These are phyloP conservation scores for Rhorus exstirpatorius DNA, from an alignment of 2,888 invertebrate species.

Conservation along the genomic window DNA sequence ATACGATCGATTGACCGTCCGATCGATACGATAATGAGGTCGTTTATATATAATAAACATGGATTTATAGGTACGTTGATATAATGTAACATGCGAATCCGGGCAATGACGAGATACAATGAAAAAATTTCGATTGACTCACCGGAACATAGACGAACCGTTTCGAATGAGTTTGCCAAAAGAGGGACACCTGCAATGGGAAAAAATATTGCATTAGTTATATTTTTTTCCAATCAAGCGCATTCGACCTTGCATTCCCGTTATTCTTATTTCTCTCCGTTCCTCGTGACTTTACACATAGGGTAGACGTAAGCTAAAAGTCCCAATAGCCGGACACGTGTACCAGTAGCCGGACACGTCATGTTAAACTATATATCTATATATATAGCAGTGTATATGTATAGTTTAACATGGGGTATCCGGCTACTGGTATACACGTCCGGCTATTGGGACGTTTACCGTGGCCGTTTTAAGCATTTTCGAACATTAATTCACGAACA, in stretches of 20 bases:
- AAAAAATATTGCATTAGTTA: slow-evolving; percentile 4
- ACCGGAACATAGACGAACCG: slow-evolving; percentile 75
- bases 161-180: slow-evolving; percentile 58
- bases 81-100: neutral
- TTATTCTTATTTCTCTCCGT: neutral
- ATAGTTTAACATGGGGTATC: too few species aligned
- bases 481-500: too few species aligned
- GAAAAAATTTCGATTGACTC: slow-evolving; percentile 58
- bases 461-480: too few species aligned
- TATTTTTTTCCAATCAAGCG: neutral
- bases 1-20: slow-evolving; percentile 15
- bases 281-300: too few species aligned
- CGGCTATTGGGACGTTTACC: too few species aligned
- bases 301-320: too few species aligned
- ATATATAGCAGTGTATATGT: too few species aligned
- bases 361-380: too few species aligned
- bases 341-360: too few species aligned
- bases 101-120: neutral
- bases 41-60: neutral
- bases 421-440: too few species aligned
- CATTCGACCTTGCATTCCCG: neutral
- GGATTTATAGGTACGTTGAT: too few species aligned
- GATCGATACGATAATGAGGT: slow-evolving; percentile 28
- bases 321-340: too few species aligned
- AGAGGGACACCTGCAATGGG: slow-evolving; percentile 66